Conservation (phyloP, 2,888 invertebrate genomes). For the Shargacucullia verbasci region DNA sequence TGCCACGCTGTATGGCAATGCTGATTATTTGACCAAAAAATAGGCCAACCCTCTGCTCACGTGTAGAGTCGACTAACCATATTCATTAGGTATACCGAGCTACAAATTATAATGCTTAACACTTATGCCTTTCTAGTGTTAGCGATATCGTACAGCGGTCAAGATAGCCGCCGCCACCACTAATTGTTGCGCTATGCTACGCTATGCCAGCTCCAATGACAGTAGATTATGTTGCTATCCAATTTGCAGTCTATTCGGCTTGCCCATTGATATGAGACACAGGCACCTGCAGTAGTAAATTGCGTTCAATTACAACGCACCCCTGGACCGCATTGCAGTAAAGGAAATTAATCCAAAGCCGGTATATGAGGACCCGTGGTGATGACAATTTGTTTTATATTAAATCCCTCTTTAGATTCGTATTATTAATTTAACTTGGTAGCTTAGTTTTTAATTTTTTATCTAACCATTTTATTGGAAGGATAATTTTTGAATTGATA, state of each 20-base stretch:
- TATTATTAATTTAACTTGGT: too few relatives aligned
- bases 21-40: too few relatives aligned
- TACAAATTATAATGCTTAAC: too few relatives aligned
- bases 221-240: conserved; percentile 30
- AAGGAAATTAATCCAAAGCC: conserved; percentile 30
- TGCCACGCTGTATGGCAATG: too few relatives aligned
- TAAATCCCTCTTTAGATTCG: too few relatives aligned
- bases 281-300: conserved; percentile 25
- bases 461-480: too few relatives aligned
- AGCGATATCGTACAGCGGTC: conserved; percentile 34
- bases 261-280: conserved; percentile 12
- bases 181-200: conserved; percentile 36
- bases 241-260: conserved; percentile 21
- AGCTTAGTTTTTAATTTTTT: too few relatives aligned
- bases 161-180: conserved; percentile 21
- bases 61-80: too few relatives aligned
- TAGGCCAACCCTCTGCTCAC: too few relatives aligned
- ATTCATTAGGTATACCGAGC: too few relatives aligned
- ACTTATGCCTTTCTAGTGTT: conserved; percentile 35
- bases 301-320: conserved; percentile 25
- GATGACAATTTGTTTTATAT: too few relatives aligned
- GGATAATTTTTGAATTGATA: too few relatives aligned
- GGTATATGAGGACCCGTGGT: background rate
- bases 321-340: conserved; percentile 34
- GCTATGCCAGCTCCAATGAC: conserved; percentile 10